Base-by-base conservation (phyloP, 1,140 invertebrate genomes). In the Drosophila parabipectinata region DNA sequence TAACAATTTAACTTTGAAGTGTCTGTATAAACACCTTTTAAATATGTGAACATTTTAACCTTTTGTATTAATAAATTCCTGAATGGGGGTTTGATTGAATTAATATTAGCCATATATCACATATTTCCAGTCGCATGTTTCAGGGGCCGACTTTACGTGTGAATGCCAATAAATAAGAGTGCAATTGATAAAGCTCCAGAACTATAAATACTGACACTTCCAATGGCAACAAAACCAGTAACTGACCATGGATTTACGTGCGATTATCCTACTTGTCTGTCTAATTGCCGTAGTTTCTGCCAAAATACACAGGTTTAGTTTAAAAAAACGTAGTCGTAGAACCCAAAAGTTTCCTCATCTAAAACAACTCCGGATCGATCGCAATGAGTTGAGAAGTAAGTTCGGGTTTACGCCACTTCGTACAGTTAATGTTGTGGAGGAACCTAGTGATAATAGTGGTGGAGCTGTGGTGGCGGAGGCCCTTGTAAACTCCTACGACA, bases 401-500 rank as follows among this genome's bases (percentile, higher is more conserved):
- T 62, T 51, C 8, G 63, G 63, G 6, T 26, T 51, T 0, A 51
- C 59, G 0, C 63, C 63, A 0, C 37, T 67, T 7, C 63, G 48
- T 0, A 62, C 63, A 1, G 45, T 66, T 12, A 62, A 66, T 24
- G 59, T 26, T 3, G 45, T 61, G 0, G 15, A 14, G 9, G 8
- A 15, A 24, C 3, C 12, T 10, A 24, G 26, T 32, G 32, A 50
- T 0, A 4, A 30, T 1, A 3, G 7, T 5, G 63, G 50, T 1
- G 55, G 58, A 9, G 18, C 9, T 0, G 77, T 64, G 26, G 32
- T 51, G 0, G 10, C 12, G 0, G 75, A 84, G 6, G 15, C 51
- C 0, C 55, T 90, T 9, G 34, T 54, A 1, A 90, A 91, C 26
- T 60, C 62, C 9, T 56, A 77, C 45, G 81, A 91, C 12, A 76